Conservation (phyloP, 1,140 invertebrate genomes). For the Polypedilum pembai region DNA sequence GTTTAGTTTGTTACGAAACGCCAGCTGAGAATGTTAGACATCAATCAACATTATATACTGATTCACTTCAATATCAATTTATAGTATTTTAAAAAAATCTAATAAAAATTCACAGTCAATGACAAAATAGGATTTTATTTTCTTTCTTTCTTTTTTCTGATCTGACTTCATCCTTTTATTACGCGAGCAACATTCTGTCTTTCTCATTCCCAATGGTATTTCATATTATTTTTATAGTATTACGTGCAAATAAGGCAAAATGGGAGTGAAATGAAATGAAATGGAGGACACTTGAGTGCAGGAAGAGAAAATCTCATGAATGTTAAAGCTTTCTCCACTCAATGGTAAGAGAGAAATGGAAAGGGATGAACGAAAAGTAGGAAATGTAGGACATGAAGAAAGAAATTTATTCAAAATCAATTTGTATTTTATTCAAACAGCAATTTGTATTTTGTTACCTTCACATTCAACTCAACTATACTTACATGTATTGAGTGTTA, state of each 20-base stretch:
- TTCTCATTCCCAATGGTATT: neutral
- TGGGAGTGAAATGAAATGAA: conserved; percentile 12
- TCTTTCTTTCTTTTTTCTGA: no score
- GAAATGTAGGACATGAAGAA: conserved; percentile 12
- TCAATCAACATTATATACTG: no score
- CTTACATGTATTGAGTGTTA: neutral
- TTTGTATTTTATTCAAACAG: conserved; percentile 7
- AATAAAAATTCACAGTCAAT: no score
- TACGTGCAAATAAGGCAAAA: conserved; percentile 4
- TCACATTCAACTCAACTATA: neutral
- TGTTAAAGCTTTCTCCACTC: neutral
- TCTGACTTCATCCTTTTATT: no score
- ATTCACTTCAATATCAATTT: no score
- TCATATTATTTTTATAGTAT: conserved; percentile 20
- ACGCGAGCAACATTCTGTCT: no score
- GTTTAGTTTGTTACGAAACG: no score
- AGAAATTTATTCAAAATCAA: conserved; percentile 19
- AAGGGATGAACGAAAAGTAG: neutral
- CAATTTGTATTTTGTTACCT: neutral
- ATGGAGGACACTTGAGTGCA: conserved; percentile 9
- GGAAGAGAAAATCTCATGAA: neutral
- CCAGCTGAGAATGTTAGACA: no score
- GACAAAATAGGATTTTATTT: no score
- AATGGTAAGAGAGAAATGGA: neutral
- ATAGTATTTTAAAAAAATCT: no score